A percentile compares a stretch with the other conserved stretches of the same genome.
phyloP scores from a whole-genome alignment of 2,888 invertebrate genomes.

The Creontiades dilutus region DNA sequence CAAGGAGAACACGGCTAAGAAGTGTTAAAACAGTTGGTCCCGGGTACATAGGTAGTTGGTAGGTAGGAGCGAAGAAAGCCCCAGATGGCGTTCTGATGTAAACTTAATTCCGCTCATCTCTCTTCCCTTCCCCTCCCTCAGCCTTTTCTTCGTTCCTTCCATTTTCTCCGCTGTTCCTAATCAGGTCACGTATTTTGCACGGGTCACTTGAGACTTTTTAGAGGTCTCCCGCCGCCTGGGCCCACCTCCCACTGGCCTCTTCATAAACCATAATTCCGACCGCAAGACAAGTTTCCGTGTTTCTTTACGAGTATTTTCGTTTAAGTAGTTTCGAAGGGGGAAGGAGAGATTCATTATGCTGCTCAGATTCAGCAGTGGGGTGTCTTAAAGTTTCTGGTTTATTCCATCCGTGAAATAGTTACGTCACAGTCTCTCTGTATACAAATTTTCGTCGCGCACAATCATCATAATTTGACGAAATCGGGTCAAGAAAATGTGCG shows the following conservation, averaged over 20 bases:
- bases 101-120: conserved; percentile 58
- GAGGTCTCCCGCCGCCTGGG: neutral
- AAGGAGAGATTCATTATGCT: neutral
- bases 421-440: too few species aligned
- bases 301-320: conserved; percentile 7
- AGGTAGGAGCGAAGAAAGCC: neutral
- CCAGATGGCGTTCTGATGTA: conserved; percentile 57
- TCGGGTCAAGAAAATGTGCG: too few species aligned
- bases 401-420: too few species aligned
- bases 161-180: conserved; percentile 40
- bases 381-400: neutral
- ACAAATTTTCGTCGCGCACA: too few species aligned
- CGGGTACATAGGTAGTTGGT: too few species aligned
- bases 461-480: too few species aligned
- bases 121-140: neutral
- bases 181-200: conserved; percentile 51
- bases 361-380: neutral
- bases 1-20: too few species aligned
- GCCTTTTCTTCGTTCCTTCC: neutral
- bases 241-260: neutral
- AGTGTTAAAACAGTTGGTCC: too few species aligned
- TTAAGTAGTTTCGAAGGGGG: neutral
- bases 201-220: conserved; percentile 39
- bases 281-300: neutral
- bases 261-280: conserved; percentile 17